phyloP scores from a whole-genome alignment of 2,113 vertebrate genomes.

The Microtus richardsoni region DNA sequence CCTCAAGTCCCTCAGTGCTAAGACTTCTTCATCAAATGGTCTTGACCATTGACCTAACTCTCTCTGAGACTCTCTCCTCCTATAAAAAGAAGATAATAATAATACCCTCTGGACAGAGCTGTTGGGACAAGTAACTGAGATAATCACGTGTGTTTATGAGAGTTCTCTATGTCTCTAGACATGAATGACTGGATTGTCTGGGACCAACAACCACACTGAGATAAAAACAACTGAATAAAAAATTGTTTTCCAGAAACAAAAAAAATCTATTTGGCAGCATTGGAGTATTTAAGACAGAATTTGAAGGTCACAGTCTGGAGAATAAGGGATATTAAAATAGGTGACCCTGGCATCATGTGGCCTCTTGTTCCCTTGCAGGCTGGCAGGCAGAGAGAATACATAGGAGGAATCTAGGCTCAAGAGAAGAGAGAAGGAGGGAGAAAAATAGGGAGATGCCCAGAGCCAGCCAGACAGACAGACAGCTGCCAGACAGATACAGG shows the following conservation, averaged over 20 bases:
- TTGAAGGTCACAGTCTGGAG: background rate
- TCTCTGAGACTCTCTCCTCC: background rate
- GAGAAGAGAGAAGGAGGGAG: background rate
- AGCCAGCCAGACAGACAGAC: background rate
- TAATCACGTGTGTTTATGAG: background rate
- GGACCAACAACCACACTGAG: constrained; percentile 9
- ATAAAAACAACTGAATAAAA: background rate
- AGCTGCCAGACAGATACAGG: background rate
- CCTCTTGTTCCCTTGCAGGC: background rate
- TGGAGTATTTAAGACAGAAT: background rate
- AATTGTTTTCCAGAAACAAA: background rate
- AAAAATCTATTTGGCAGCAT: background rate
- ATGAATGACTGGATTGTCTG: background rate
- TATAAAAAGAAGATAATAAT: background rate
- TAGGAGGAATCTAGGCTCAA: background rate
- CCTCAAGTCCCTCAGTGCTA: background rate
- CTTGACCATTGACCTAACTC: background rate
- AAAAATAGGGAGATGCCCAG: background rate
- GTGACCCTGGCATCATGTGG: background rate
- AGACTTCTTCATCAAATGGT: background rate
- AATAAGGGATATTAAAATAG: background rate
- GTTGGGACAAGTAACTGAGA: background rate
- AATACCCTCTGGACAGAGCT: background rate
- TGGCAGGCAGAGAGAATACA: background rate
- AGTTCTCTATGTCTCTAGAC: background rate